A percentile compares a stretch with the other conserved stretches of the same genome.
phyloP scores from a whole-genome alignment of 2,888 invertebrate genomes.

The Tiphia femorata region DNA sequence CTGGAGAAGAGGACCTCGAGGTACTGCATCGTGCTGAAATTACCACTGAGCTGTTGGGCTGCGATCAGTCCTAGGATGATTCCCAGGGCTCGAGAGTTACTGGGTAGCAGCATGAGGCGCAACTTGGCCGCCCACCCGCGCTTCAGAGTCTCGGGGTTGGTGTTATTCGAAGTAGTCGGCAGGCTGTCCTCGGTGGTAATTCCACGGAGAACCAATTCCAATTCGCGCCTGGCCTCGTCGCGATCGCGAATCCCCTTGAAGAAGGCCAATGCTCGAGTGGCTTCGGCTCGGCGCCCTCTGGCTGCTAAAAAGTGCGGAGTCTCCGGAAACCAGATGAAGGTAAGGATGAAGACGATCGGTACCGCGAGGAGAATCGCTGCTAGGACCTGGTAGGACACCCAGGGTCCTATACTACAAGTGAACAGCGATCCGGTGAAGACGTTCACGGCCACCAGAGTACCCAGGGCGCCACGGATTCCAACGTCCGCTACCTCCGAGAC shows the following conservation, averaged over 20 bases:
- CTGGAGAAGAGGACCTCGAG: constrained; percentile 53
- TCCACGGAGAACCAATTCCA: constrained; percentile 21
- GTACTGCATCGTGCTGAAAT: constrained; percentile 64
- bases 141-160: constrained; percentile 31
- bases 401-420: constrained; percentile 60
- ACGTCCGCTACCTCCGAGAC: constrained; percentile 64
- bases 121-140: constrained; percentile 40
- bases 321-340: constrained; percentile 64
- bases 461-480: constrained; percentile 62
- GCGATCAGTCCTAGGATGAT: constrained; percentile 64
- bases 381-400: constrained; percentile 50
- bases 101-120: constrained; percentile 42
- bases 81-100: constrained; percentile 54
- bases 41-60: constrained; percentile 62
- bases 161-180: not conserved
- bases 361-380: constrained; percentile 47
- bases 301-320: constrained; percentile 59
- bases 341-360: constrained; percentile 55
- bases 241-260: constrained; percentile 50
- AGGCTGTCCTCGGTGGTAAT: constrained; percentile 30
- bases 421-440: constrained; percentile 64
- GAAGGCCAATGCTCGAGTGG: constrained; percentile 52
- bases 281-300: constrained; percentile 52
- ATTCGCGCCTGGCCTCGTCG: constrained; percentile 22
- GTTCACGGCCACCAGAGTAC: constrained; percentile 63